Base-by-base conservation (phyloP, 2,113 vertebrate genomes). In the Sylvia atricapilla region DNA sequence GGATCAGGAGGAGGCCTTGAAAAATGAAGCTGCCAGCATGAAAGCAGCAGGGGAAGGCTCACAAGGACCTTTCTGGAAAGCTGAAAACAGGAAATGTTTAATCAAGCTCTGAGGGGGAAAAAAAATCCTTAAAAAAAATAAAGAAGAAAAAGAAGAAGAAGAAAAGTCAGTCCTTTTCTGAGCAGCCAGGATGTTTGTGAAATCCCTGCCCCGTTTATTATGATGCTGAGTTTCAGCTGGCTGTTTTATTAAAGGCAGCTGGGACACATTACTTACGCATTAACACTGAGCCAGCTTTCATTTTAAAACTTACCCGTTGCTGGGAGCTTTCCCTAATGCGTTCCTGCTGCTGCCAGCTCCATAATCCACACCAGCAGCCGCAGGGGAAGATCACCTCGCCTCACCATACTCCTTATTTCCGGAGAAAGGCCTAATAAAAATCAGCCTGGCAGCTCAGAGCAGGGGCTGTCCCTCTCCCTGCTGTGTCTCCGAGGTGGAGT, bases 41-140 rank as follows among this genome's bases (percentile, higher is more conserved):
- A 84, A 72, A 84, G 41, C 73, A 89, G 52, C 56, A 63, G 64
- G 47, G 15, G 20, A 78, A 96, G 21, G 67, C 76, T 95, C 89
- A 89, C 3, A 49, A 96, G 82, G 85, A 92, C 89, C 88, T 92
- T 96, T 97, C 88, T 95, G 87, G 95, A 96, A 95, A 94, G 85
- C 84, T 77, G 66, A 97, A 96, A 96, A 95, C 97, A 97, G 97
- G 97, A 98, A 98, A 97, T 95, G 77, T 98, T 98, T 95, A 97
- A 98, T 98, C 95, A 97, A 96, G 93, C 80, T 89, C 86, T 2
- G 67, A 95, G 75, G 67, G 53, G 37, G 67, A 50, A 52, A 68
- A 80, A 56, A 20, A 55, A 11, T 18, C 17, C 17, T 20, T 31
- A 22, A 56, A 33, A 31, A 49, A 31, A 55, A 35, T n/a, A 58